A percentile compares a stretch with the other conserved stretches of the same genome.
These are phyloP conservation scores for Euglossa dilemma DNA, from an alignment of 1,140 invertebrate genomes.

Conservation along the genomic window DNA sequence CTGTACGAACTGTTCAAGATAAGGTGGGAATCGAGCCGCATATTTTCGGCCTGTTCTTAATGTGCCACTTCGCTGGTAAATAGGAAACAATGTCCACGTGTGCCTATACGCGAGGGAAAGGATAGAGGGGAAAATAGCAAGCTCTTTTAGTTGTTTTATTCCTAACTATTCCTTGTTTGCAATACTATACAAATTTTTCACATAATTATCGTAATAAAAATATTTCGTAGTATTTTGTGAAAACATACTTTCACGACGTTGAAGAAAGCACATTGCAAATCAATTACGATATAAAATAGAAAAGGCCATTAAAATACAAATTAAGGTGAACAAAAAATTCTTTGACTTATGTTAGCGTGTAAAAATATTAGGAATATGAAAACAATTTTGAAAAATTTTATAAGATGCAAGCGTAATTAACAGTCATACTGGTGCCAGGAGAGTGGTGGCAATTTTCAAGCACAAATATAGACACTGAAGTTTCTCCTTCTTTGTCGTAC, in stretches of 20 bases:
- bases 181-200: background rate
- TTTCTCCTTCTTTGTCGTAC: conserved; percentile 13
- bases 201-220: background rate
- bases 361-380: background rate
- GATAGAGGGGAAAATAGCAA: background rate
- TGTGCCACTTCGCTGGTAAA: conserved; percentile 6
- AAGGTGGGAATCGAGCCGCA: conserved; percentile 34
- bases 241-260: background rate
- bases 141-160: background rate
- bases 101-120: background rate
- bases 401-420: conserved; percentile 28
- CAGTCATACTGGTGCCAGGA: conserved; percentile 11
- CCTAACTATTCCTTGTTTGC: background rate
- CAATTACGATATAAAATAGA: too few species aligned
- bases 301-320: background rate
- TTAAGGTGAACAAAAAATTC: background rate
- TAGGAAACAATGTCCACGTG: conserved; percentile 26
- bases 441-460: conserved; percentile 62
- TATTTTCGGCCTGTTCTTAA: conserved; percentile 45
- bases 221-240: background rate
- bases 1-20: conserved; percentile 30
- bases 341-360: background rate
- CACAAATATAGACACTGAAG: conserved; percentile 31
- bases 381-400: conserved; percentile 27
- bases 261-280: background rate